Percentiles rank a stretch among this genome's conserved stretches.
Conservation (phyloP, 2,113 vertebrate genomes). For the Bostrychus sinensis region DNA sequence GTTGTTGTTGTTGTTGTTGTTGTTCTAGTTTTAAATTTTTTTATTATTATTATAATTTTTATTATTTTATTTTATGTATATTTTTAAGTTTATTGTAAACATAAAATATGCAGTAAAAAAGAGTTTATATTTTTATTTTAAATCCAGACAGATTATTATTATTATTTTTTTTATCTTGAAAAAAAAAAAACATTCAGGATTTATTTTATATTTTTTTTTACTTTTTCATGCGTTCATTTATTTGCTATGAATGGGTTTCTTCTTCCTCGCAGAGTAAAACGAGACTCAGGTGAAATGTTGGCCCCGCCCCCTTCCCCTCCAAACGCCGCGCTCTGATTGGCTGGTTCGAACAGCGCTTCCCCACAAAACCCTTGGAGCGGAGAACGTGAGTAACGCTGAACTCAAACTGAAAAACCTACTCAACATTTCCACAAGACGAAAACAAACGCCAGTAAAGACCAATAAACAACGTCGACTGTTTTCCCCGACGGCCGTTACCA, state of each 20-base stretch:
- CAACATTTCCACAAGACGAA: slow-evolving; percentile 11
- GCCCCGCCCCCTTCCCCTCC: slow-evolving; percentile 36
- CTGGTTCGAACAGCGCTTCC: slow-evolving; percentile 69
- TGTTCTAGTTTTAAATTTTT: too few species aligned
- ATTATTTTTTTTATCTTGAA: too few species aligned
- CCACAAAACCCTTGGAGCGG: slow-evolving; percentile 29
- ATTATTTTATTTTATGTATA: too few species aligned
- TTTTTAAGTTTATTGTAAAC: too few species aligned
- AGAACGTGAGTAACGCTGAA: slow-evolving; percentile 22
- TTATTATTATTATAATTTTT: too few species aligned
- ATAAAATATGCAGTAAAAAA: too few species aligned
- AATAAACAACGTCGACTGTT: neutral
- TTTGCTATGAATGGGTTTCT: slow-evolving; percentile 20
- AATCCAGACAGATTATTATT: too few species aligned
- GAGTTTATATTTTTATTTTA: too few species aligned
- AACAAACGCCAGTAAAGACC: neutral
- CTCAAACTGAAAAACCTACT: neutral
- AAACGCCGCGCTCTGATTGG: slow-evolving; percentile 53
- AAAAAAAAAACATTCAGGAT: too few species aligned
- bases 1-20: too few species aligned
- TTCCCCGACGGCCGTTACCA: neutral
- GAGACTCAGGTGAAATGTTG: slow-evolving; percentile 56
- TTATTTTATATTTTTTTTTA: too few species aligned
- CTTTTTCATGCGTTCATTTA: neutral
- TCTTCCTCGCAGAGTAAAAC: slow-evolving; percentile 36